A percentile compares a stretch with the other conserved stretches of the same genome.
These are phyloP conservation scores for Phylloscopus trochilus DNA, from an alignment of 2,113 vertebrate genomes.

Conservation along the genomic window DNA sequence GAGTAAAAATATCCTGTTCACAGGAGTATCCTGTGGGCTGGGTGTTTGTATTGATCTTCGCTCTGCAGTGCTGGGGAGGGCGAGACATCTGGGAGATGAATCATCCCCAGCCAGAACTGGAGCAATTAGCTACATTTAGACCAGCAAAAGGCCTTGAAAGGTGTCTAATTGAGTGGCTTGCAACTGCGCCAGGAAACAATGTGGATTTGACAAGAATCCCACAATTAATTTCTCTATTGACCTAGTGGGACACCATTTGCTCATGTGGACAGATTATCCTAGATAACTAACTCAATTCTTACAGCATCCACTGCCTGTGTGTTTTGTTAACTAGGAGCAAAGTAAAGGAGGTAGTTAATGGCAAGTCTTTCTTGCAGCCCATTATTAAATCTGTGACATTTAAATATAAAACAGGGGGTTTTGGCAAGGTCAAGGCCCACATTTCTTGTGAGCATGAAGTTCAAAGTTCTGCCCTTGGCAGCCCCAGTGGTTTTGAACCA, in stretches of 20 bases:
- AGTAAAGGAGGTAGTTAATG: constrained; percentile 63
- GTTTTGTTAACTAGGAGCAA: constrained; percentile 61
- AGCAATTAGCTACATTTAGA: constrained; percentile 80
- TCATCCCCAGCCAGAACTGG: constrained; percentile 71
- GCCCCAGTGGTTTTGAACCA: constrained; percentile 14
- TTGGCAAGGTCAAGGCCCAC: constrained; percentile 57
- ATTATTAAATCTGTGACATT: constrained; percentile 70
- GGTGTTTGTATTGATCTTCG: constrained; percentile 53
- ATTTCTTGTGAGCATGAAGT: constrained; percentile 51
- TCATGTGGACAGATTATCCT: constrained; percentile 64
- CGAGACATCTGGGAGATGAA: constrained; percentile 80
- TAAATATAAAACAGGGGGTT: constrained; percentile 55
- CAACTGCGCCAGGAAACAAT: constrained; percentile 74
- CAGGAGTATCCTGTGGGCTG: constrained; percentile 56
- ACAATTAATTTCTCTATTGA: constrained; percentile 76
- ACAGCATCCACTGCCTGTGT: constrained; percentile 30
- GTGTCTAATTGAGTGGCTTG: constrained; percentile 80
- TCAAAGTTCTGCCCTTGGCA: constrained; percentile 54
- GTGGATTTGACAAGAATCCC: constrained; percentile 72
- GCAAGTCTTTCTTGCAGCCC: constrained; percentile 33
- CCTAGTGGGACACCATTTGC: constrained; percentile 73
- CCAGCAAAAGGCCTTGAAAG: constrained; percentile 72
- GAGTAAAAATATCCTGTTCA: constrained; percentile 76
- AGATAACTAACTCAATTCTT: constrained; percentile 62
- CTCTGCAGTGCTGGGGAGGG: constrained; percentile 60